phyloP scores from a whole-genome alignment of 2,113 vertebrate genomes.

The Microcebus ravelobensis region DNA sequence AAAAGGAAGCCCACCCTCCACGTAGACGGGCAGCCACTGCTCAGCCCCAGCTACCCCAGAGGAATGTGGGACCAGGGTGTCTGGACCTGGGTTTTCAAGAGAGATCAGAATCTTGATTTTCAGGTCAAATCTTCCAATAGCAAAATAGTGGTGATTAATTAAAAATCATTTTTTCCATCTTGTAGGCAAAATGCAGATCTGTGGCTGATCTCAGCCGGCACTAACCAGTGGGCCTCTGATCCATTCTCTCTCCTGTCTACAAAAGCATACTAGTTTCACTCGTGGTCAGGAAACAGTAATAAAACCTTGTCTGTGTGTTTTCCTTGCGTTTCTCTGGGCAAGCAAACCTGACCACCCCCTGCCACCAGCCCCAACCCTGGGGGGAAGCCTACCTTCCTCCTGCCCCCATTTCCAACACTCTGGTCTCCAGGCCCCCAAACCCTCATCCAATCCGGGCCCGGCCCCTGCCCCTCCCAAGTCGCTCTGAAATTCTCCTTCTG shows the following conservation, averaged over 20 bases:
- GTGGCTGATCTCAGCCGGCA: rapidly evolving
- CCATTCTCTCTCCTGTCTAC: neutral
- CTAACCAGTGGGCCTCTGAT: neutral
- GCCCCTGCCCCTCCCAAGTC: slow-evolving; percentile 65
- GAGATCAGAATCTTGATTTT: neutral
- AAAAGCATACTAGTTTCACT: neutral
- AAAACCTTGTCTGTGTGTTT: neutral
- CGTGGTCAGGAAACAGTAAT: rapidly evolving
- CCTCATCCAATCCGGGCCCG: neutral
- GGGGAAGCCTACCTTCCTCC: neutral
- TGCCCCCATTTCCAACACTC: neutral
- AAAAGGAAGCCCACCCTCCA: rapidly evolving
- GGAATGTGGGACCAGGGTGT: neutral
- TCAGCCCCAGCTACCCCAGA: rapidly evolving
- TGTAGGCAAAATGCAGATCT: neutral
- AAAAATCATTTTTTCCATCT: neutral
- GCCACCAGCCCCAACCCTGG: neutral
- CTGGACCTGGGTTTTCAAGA: neutral
- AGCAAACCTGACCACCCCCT: neutral
- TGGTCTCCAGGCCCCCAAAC: neutral
- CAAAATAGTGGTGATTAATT: neutral
- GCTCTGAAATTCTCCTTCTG: slow-evolving; percentile 77
- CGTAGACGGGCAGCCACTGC: rapidly evolving
- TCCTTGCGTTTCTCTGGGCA: neutral
- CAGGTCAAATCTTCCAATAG: neutral